These are phyloP conservation scores for Oncorhynchus masou DNA, from an alignment of 2,113 vertebrate species.

Conservation along the genomic window DNA sequence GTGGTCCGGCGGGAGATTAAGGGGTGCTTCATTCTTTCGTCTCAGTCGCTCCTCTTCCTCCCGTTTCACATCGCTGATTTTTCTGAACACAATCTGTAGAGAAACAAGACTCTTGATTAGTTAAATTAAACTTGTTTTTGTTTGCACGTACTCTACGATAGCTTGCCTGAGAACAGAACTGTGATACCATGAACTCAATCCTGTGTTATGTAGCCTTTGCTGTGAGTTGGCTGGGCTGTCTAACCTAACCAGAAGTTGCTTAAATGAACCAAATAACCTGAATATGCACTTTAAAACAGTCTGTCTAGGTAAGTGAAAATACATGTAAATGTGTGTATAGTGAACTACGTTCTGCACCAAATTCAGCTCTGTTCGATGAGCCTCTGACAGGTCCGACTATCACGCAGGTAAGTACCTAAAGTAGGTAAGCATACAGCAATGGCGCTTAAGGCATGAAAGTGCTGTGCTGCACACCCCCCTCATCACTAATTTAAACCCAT, in stretches of 20 bases:
- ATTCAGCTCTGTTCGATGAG: not conserved
- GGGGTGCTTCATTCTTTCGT: slow-evolving; percentile 92
- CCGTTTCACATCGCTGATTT: slow-evolving; percentile 96
- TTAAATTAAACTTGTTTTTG: not conserved
- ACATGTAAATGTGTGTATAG: not conserved
- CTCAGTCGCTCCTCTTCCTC: slow-evolving; percentile 95
- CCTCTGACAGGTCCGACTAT: no score
- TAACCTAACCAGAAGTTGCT: no score
- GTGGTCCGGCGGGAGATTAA: slow-evolving; percentile 93
- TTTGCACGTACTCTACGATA: not conserved
- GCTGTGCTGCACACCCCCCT: not conserved
- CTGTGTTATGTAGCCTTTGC: not conserved
- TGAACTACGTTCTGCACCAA: not conserved
- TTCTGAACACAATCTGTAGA: slow-evolving; percentile 92
- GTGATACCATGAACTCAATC: no score
- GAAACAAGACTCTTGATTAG: slow-evolving; percentile 16
- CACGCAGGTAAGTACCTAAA: no score
- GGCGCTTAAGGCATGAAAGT: not conserved
- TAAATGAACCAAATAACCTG: not conserved
- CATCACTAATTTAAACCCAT: not conserved
- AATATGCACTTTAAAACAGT: not conserved
- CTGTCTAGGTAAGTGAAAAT: no score
- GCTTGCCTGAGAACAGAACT: no score
- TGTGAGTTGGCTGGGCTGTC: not conserved
- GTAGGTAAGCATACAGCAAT: no score